phyloP scores from a whole-genome alignment of 2,888 invertebrate genomes.

The Periphyllus acericola region DNA sequence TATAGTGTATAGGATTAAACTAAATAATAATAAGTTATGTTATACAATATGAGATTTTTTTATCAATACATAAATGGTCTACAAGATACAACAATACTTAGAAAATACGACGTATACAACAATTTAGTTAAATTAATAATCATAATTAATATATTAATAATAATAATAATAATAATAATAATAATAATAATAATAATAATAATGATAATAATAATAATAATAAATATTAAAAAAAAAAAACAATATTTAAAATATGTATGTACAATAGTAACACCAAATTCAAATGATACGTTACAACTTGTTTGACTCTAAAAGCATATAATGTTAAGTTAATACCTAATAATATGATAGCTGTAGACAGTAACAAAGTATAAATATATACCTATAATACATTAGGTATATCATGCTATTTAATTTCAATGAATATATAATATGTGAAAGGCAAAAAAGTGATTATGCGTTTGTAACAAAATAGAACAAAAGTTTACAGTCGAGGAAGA shows the following conservation, averaged over 20 bases:
- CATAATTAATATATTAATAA: not conserved
- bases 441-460: not conserved
- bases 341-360: not conserved
- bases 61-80: constrained; percentile 28
- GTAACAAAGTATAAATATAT: not conserved
- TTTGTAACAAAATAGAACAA: constrained; percentile 2
- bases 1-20: constrained; percentile 15
- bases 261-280: not conserved
- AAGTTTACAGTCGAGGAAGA: constrained; percentile 57
- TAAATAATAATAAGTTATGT: constrained; percentile 30
- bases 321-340: not conserved
- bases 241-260: not conserved
- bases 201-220: not conserved
- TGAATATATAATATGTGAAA: not conserved
- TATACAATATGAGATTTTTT: constrained; percentile 20
- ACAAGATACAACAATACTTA: constrained; percentile 19
- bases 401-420: not conserved
- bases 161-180: constrained; percentile 1
- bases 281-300: not conserved
- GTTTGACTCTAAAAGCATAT: not conserved
- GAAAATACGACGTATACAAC: not conserved
- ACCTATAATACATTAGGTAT: too few species aligned
- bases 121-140: constrained; percentile 4
- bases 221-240: too few species aligned
- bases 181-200: not conserved